Evolutionary conservation across 1,140 invertebrate species (phyloP), one percentile per base, ranked within the genome.

Genomic region (Bombus polaris): DNA sequence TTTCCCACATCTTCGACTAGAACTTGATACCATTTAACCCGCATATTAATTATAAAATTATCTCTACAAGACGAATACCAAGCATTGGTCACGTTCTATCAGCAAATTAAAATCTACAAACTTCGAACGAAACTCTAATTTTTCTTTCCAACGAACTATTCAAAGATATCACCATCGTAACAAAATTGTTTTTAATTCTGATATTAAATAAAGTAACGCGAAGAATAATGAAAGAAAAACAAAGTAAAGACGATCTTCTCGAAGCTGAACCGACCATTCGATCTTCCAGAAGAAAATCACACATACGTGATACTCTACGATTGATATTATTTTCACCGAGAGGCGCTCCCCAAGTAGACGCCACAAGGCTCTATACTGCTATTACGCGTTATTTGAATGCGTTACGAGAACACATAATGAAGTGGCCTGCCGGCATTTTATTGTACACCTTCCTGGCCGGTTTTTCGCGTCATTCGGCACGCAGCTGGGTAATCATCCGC

Each of bases 401-500:
- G 88, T 92, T 92, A 92, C 87, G 92, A 91, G 90, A 42, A 85
- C 88, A 91, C 91, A 94, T 94, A 94, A 94, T 94, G 86, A 94
- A 94, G 93, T 93, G 89, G 92, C 28, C 93, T 92, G 87, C 90
- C 90, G 92, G 92, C 91, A 92, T 93, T 94, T 94, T 94, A 94
- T 94, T 93, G 94, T 93, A 78, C 42, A 57, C 92, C 88, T 87
- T 88, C 65, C 42, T 68, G 81, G 68, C 90, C 90, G 87, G 89
- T 93, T 89, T 87, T 90, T 91, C 90, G 92, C 93, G 91, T 94
- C 91, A 93, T 93, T 93, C 91, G 89, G 86, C 91, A 85, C 92
- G 89, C 90, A 92, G 92, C 93, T 93, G 91, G 92, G 91, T 94
- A 93, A 95, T 94, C 93, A 94, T 93, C 87, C 92, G 91, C 84